Evolutionary conservation across 2,113 vertebrate species (phyloP), one percentile per base, ranked within the genome.

Genomic region (Peucedramus taeniatus): DNA sequence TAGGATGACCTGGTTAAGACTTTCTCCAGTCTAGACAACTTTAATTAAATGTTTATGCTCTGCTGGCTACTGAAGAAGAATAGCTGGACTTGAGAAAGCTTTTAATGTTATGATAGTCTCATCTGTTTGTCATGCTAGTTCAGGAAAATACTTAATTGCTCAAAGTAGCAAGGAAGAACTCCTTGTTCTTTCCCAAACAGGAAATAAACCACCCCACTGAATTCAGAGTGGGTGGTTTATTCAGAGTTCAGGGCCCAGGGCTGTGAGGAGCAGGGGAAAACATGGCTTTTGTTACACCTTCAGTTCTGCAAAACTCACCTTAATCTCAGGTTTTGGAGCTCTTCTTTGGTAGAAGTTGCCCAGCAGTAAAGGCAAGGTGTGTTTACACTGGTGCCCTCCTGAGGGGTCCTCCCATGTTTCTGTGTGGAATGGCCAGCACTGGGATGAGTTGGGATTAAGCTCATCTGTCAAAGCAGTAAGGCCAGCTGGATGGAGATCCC

Each of bases 151-250:
- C 90, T 97, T 91, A 90, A 70, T 76, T 56, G 92, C 87, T 95
- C 88, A 57, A 22, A 88, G 80, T 12, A 81, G 72, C 63, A 31
- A 89, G 90, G 95, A 87, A 68, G 92, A 97, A 91, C 97, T 95
- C 15, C 65, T 92, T 96, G 94, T 97, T 96, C 97, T 96, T 94
- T 89, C 88, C 72, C 69, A 68, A 88, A 28, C 91, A 96, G 96
- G 96, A 97, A 97, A 88, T 50, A 51, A 94, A 37, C 64, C 85
- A 18, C 50, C 53, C 33, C 50, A 6, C 33, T 39, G 6, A 23
- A 91, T 42, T 28, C 66, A 30, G 0, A 39, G 59, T 27, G 35
- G 35, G 35, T 39, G 59, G 59, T 27, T 37, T 60, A 39, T 60
- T 27, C 57, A 15, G 60, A 50, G 40, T 11, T 51, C 49, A 51